These are phyloP conservation scores for Zosterops hypoxanthus DNA, from an alignment of 2,113 vertebrate genomes.

Conservation along the genomic window DNA sequence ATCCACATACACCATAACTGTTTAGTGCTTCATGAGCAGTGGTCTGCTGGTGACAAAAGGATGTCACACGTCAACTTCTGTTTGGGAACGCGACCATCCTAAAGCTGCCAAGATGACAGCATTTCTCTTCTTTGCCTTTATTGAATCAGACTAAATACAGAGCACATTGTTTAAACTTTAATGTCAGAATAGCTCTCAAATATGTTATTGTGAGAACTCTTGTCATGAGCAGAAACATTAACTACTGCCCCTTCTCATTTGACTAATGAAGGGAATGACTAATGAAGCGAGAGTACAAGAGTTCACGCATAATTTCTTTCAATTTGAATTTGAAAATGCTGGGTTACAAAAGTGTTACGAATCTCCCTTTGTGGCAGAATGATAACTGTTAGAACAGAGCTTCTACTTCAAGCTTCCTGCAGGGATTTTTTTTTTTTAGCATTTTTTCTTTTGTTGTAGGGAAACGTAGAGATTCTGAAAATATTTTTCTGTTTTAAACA, in stretches of 20 bases:
- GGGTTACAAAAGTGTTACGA: not conserved
- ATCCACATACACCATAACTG: accelerated
- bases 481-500: not conserved
- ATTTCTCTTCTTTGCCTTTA: not conserved
- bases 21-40: not conserved
- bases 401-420: not conserved
- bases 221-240: not conserved
- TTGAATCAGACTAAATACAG: not conserved
- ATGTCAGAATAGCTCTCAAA: not conserved
- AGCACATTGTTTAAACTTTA: not conserved
- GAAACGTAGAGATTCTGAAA: not conserved
- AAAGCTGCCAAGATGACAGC: not conserved
- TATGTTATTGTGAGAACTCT: not conserved
- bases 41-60: not conserved
- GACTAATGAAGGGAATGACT: not conserved
- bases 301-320: not conserved
- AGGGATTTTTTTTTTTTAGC: not conserved
- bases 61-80: not conserved
- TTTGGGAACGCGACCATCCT: not conserved
- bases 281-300: not conserved
- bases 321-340: slow-evolving; percentile 4
- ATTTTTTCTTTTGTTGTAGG: not conserved
- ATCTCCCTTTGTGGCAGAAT: not conserved
- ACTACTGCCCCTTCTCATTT: not conserved
- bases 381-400: not conserved